Evolutionary conservation across 2,113 vertebrate species (phyloP), one percentile per base, ranked within the genome.

Genomic region (Dunckerocampus dactyliophorus): DNA sequence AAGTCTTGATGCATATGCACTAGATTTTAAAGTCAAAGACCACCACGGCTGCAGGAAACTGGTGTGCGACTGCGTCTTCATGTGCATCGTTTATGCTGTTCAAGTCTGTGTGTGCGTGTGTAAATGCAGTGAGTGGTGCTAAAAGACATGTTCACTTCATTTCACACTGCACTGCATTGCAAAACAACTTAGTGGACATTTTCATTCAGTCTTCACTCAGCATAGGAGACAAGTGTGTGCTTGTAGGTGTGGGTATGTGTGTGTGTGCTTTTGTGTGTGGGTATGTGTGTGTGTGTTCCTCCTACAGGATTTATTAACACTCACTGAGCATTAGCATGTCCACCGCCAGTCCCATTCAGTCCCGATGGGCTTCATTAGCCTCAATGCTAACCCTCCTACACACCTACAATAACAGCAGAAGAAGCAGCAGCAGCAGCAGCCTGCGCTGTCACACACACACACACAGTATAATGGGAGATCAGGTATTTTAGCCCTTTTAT

Each of bases 301-400:
- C 74, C 81, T 70, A 69, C 72, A 67, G 64, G 63, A 71, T 61
- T 34, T 52, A 65, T 69, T 43, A 64, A 16, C 68, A 65, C 70
- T 63, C 58, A 37, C 37, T 53, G 47, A 79, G 69, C 69, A 47
- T 65, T 73, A 69, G 63, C 64, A 71, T 82, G 63, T 83, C 75
- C 67, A 77, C 69, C 67, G 76, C 74, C 79, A 50, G 62, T 56
- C 56, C 65, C 66, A 61, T 58, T 67, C 63, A 60, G 58, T 86
- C 76, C 79, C 81, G 53, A n/a, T 74, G 63, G 87, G 76, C 74
- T 85, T 85, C 77, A 82, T 88, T 88, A 81, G 76, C 75, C 68
- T 72, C 5, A 19, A 69, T 73, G 76, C 83, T 74, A 78, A 75
- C 78, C 14, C 20, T 42, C 42, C 8, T 13, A 62, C 80, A 74